Evolutionary conservation across 2,888 invertebrate genomes (phyloP), one percentile per base, ranked within the genome.

Genomic region (Tenthredo notha): DNA sequence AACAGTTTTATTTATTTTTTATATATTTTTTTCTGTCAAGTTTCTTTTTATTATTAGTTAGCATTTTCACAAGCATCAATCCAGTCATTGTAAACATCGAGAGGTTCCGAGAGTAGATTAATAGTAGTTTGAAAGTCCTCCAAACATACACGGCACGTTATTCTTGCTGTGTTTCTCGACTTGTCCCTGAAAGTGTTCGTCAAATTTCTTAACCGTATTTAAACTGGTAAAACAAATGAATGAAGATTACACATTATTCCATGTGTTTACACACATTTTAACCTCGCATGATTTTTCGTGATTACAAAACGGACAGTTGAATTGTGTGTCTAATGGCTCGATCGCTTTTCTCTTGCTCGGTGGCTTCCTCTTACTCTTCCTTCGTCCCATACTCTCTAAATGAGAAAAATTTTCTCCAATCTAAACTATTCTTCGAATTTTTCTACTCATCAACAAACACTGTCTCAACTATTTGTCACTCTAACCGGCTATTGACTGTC

Each of bases 31-130:
- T 21, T 21, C 9, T 21, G 0, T 7, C 5, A 12, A 50, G 33
- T 54, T 61, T 50, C 1, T 25, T 77, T 43, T 47, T 70, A 29
- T 50, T 43, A 93, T 95, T 94, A 96, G 94, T 98, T 99, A 85
- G 99, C 99, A 90, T 95, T 96, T 95, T 99, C 99, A 94, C 99
- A 99, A 0, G 99, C 99, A 95, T 99, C 99, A 86, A 99, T 99
- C 99, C 99, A 99, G 93, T 99, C 99, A 94, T 99, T 99, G 93
- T 99, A 99, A 21, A 99, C 99, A 95, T 99, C 99, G 88, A 99
- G 97, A 7, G 99, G 97, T 93, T 99, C 99, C 10, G 99, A 99
- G 86, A 99, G 95, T 91, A 98, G 98, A 94, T 99, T 99, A 88
- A 99, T 98, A 47, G 97, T 96, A 0, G 99, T 98, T 93, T 99